Percentiles rank a stretch among this genome's conserved stretches.
Evolutionary conservation across 2,888 invertebrate genomes (phyloP).

Genomic region (Coelogynopora nodosa): DNA sequence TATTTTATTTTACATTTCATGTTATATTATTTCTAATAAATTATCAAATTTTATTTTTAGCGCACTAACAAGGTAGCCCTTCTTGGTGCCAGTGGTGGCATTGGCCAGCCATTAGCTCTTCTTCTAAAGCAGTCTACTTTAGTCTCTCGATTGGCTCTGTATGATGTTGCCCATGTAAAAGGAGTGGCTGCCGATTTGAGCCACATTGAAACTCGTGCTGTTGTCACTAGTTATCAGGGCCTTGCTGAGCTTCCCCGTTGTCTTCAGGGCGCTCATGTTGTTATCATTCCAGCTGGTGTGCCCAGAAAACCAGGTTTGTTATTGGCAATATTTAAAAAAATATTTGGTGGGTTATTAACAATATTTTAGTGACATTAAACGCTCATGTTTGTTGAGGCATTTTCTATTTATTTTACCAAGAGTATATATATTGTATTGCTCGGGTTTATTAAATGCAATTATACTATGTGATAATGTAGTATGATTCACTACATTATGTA

Average conservation of each 20-base stretch:
- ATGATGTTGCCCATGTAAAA: slow-evolving; percentile 73
- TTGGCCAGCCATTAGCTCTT: slow-evolving; percentile 89
- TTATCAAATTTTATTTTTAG: slow-evolving; percentile 36
- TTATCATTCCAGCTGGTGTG: slow-evolving; percentile 96
- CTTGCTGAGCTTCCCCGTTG: slow-evolving; percentile 73
- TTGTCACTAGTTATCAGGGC: slow-evolving; percentile 68
- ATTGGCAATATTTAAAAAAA: no score
- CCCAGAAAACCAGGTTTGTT: slow-evolving; percentile 98
- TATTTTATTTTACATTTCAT: no score
- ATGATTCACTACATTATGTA: no score
- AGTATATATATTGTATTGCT: no score
- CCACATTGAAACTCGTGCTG: slow-evolving; percentile 83
- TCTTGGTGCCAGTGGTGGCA: slow-evolving; percentile 91
- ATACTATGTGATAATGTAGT: no score
- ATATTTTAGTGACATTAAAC: no score
- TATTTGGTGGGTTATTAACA: no score
- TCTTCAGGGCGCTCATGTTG: slow-evolving; percentile 76
- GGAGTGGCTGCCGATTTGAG: slow-evolving; percentile 95
- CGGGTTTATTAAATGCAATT: no score
- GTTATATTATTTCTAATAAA: no score
- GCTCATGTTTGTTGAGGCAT: no score
- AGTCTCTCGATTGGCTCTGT: slow-evolving; percentile 78
- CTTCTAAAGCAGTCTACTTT: slow-evolving; percentile 73
- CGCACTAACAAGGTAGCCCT: slow-evolving; percentile 79
- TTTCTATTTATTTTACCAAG: no score